A percentile compares a stretch with the other conserved stretches of the same genome.
Conservation (phyloP, 2,888 invertebrate species). For the Caenorhabditis afra region DNA sequence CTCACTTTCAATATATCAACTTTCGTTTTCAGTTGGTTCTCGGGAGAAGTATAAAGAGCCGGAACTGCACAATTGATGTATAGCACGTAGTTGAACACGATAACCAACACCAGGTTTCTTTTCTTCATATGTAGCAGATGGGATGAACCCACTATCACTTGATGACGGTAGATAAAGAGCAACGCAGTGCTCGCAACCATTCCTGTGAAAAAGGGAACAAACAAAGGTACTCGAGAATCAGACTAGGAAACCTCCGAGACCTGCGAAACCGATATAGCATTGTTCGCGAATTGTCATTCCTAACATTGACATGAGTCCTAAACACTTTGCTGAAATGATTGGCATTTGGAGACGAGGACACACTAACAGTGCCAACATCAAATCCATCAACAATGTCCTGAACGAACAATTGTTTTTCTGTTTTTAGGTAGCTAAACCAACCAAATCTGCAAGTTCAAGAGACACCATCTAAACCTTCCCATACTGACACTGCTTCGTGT, state of each 20-base stretch:
- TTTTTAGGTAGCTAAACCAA: background rate
- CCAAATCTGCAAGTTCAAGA: conserved; percentile 47
- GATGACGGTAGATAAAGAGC: conserved; percentile 44
- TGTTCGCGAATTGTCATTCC: conserved; percentile 10
- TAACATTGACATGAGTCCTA: conserved; percentile 5
- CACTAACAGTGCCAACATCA: background rate
- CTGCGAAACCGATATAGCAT: conserved; percentile 33
- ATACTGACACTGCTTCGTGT: conserved; percentile 12
- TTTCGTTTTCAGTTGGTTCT: conserved; percentile 13
- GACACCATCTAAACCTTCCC: conserved; percentile 40
- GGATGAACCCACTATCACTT: conserved; percentile 2
- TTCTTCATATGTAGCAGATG: conserved; percentile 1
- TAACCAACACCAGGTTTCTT: background rate
- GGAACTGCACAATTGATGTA: too few species aligned
- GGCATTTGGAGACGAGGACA: conserved; percentile 23
- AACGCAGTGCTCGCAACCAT: conserved; percentile 37
- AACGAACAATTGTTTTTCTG: background rate
- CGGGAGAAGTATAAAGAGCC: conserved; percentile 8
- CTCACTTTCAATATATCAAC: conserved; percentile 23
- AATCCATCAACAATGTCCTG: conserved; percentile 28
- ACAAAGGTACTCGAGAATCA: too few species aligned
- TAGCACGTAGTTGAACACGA: conserved; percentile 25
- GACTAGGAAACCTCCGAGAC: conserved; percentile 12
- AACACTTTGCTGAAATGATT: conserved; percentile 17
- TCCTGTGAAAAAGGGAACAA: background rate